Conservation (phyloP, 2,888 invertebrate species). For the Malthinus flaveolus region DNA sequence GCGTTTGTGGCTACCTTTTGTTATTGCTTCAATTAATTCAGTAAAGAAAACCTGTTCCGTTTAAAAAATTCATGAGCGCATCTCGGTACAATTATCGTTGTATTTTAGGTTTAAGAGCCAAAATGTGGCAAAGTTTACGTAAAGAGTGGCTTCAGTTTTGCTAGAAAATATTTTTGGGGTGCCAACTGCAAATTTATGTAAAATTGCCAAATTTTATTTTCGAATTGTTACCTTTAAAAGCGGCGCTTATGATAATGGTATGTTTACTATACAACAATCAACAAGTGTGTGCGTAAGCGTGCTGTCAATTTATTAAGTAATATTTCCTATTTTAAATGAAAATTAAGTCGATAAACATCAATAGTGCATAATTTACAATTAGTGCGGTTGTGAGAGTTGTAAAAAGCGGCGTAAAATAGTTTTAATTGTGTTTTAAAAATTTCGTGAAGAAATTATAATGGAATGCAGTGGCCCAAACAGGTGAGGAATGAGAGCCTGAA, state of each 20-base stretch:
- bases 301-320: slow-evolving; percentile 6
- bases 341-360: not conserved
- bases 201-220: not conserved
- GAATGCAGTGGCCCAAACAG: slow-evolving; percentile 33
- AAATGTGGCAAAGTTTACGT: too few species aligned
- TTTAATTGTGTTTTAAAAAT: slow-evolving; percentile 9
- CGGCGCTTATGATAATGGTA: slow-evolving; percentile 15
- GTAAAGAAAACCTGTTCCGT: slow-evolving; percentile 2
- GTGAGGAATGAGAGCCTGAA: slow-evolving; percentile 36
- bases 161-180: too few species aligned
- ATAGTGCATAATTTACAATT: too few species aligned
- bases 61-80: slow-evolving; percentile 1
- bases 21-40: not conserved
- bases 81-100: too few species aligned
- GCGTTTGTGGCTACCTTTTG: not conserved
- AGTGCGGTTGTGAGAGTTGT: not conserved
- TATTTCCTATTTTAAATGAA: slow-evolving; percentile 6
- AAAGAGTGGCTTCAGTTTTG: too few species aligned
- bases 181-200: not conserved
- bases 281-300: slow-evolving; percentile 17
- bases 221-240: not conserved
- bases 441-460: slow-evolving; percentile 25
- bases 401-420: not conserved
- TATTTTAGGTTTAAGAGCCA: too few species aligned
- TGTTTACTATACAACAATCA: slow-evolving; percentile 22